A percentile compares a stretch with the other conserved stretches of the same genome.
These are phyloP conservation scores for Platorchestia sp. DNA, from an alignment of 1,140 invertebrate genomes.

Conservation along the genomic window DNA sequence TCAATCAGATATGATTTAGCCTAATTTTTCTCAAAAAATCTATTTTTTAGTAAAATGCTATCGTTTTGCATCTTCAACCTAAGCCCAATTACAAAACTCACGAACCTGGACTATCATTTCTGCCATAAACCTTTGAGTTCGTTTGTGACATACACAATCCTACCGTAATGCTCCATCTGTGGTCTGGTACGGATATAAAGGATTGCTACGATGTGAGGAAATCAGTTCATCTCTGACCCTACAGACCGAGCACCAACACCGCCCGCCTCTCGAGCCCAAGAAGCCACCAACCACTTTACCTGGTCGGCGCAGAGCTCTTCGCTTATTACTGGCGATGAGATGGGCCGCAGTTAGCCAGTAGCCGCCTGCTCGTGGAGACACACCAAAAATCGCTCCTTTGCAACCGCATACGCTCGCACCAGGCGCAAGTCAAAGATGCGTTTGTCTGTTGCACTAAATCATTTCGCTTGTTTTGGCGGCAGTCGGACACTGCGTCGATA, in stretches of 20 bases:
- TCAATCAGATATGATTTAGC: neutral
- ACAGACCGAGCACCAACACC: slow-evolving; percentile 6
- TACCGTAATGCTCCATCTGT: neutral
- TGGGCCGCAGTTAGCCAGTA: slow-evolving; percentile 43
- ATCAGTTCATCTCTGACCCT: slow-evolving; percentile 6
- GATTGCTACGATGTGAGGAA: neutral
- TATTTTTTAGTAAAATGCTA: neutral
- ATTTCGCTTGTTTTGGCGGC: neutral
- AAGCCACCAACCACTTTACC: slow-evolving; percentile 33
- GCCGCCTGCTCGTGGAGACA: slow-evolving; percentile 19
- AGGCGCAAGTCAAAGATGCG: neutral
- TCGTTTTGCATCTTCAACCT: neutral
- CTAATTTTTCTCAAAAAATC: neutral
- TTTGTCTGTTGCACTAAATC: neutral
- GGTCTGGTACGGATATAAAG: neutral
- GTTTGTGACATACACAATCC: neutral
- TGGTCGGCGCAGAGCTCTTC: neutral
- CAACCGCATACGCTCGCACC: neutral
- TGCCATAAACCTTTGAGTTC: neutral
- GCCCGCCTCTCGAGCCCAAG: neutral
- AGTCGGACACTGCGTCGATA: neutral
- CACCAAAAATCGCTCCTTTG: slow-evolving; percentile 31
- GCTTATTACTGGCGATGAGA: slow-evolving; percentile 42
- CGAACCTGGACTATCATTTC: neutral
- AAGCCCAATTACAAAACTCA: neutral